Percentiles rank a stretch among this genome's conserved stretches.
phyloP scores from a whole-genome alignment of 2,888 invertebrate species.

The Mimas tiliae region DNA sequence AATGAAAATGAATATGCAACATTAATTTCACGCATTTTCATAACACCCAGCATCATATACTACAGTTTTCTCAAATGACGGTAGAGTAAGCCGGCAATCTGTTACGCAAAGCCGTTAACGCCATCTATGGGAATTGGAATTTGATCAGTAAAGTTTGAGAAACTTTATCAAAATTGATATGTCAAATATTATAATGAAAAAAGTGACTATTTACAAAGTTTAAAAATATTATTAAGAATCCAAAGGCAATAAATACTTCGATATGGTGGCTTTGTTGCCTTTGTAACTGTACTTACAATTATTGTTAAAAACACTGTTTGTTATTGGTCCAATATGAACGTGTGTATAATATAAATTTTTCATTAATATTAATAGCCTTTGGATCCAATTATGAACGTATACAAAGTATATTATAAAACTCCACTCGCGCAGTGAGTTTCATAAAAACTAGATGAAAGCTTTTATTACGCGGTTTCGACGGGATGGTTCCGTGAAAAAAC shows the following conservation, averaged over 20 bases:
- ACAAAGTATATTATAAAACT: background rate
- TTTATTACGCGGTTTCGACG: slow-evolving; percentile 11
- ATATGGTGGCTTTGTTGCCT: background rate
- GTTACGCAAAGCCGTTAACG: background rate
- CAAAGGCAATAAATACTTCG: background rate
- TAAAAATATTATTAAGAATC: background rate
- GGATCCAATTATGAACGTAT: background rate
- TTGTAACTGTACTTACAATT: background rate
- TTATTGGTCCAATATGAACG: background rate
- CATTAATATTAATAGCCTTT: background rate
- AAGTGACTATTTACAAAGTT: background rate
- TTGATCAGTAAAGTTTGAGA: background rate
- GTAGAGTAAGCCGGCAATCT: background rate
- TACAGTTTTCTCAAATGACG: background rate
- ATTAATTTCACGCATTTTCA: background rate
- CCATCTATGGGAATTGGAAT: background rate
- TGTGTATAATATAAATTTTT: background rate
- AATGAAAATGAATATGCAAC: background rate
- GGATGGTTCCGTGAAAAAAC: background rate
- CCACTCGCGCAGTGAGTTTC: too few relatives aligned
- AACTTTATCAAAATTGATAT: background rate
- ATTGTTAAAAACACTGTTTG: background rate
- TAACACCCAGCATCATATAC: background rate
- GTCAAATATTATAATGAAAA: background rate
- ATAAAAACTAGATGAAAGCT: background rate